Conservation (phyloP, 23 tunicate species). For the Ascidia mentula region DNA sequence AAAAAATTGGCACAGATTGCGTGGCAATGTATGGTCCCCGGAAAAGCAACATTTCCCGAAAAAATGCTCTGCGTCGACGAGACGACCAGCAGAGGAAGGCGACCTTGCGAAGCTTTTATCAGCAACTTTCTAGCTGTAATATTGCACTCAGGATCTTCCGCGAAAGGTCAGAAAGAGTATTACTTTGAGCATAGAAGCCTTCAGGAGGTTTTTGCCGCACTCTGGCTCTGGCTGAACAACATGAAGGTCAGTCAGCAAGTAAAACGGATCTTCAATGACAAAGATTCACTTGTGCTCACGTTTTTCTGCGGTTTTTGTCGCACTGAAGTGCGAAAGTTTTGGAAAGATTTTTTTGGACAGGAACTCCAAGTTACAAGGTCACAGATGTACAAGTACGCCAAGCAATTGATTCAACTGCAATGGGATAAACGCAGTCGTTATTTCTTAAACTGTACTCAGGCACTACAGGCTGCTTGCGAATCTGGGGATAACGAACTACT, state of each 20-base stretch:
- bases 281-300: background rate
- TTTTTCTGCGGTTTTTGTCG: background rate
- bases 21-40: background rate
- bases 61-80: background rate
- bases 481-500: background rate
- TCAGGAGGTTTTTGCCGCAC: background rate
- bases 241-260: background rate
- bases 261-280: background rate
- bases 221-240: background rate
- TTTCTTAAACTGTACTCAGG: background rate
- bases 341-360: background rate
- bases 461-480: background rate
- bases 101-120: background rate
- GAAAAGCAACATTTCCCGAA: background rate
- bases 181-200: background rate
- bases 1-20: background rate
- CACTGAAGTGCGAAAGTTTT: background rate
- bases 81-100: background rate
- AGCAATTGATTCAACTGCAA: background rate
- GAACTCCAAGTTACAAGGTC: background rate
- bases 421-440: background rate
- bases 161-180: background rate
- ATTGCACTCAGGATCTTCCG: background rate
- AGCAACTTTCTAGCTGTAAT: background rate
- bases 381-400: background rate